Evolutionary conservation across 2,888 invertebrate species (phyloP), one percentile per base, ranked within the genome.

Genomic region (Calameuta idolon): DNA sequence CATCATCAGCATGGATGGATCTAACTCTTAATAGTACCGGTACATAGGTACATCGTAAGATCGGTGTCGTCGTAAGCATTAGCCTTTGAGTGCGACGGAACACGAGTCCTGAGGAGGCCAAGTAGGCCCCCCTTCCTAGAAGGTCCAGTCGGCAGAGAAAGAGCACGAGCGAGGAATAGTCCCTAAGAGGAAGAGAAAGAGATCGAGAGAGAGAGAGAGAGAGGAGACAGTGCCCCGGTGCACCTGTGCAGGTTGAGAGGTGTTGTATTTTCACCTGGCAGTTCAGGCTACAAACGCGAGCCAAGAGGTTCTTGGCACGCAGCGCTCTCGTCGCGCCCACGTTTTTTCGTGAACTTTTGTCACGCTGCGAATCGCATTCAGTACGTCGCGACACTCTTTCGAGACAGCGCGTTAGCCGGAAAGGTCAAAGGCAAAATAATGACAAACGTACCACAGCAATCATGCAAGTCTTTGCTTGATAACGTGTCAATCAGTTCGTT

Each of bases 181-280:
- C 55, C 23, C 55, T 55, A 23, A 23, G 55, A 55, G 55, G 23
- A 55, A 55, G 23, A 55, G 55, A 40, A 40, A 23, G 40, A 40
- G 40, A 40, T 1, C 40, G 15, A 23, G 40, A 15, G 40, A 40
- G 40, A 55, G 55, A 55, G 55, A 55, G 55, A 55, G 55, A 55
- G 55, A 55, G 40, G 23, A 40, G 40, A 40, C 23, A 23, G 55
- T 55, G 55, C 84, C 85, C 80, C 83, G 76, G 85, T 90, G 88
- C 89, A 90, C 90, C 89, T 90, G 90, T 90, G 86, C 75, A 87
- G 85, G 87, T 85, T 87, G 87, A 85, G 86, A 88, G 87, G 87
- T 89, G 89, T 89, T 89, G 90, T 90, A 85, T 91, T 90, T 91
- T 90, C 90, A 91, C 90, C 90, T 90, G 90, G 89, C 90, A 91